Evolutionary conservation across 1,140 invertebrate genomes (phyloP).

Genomic region (Panulirus ornatus): DNA sequence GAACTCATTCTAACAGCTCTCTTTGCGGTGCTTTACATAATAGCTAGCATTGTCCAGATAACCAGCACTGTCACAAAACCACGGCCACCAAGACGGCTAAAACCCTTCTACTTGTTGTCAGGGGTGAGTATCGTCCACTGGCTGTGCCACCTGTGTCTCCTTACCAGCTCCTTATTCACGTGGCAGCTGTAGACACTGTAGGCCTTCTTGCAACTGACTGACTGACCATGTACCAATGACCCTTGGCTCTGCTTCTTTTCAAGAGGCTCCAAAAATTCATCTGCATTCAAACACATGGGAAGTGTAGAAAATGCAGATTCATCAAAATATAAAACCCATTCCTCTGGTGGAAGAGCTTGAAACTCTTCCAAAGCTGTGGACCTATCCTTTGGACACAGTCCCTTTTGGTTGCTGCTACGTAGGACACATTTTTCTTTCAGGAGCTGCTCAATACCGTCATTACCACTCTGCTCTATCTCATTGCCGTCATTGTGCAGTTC

Average conservation of each 20-base stretch:
- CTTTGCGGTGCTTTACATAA: constrained; percentile 75
- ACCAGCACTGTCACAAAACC: constrained; percentile 73
- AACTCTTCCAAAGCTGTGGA: neutral
- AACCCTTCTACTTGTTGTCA: constrained; percentile 74
- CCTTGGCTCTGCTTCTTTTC: neutral
- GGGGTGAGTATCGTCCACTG: constrained; percentile 68
- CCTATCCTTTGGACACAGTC: neutral
- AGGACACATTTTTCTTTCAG: constrained; percentile 80
- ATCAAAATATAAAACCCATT: neutral
- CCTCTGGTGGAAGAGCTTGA: neutral
- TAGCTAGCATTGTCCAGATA: constrained; percentile 75
- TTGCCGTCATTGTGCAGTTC: constrained; percentile 89
- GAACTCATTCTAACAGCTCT: constrained; percentile 75
- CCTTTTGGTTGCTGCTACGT: constrained; percentile 47
- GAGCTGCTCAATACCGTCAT: constrained; percentile 88
- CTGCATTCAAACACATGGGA: neutral
- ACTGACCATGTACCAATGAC: constrained; percentile 45
- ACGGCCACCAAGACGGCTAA: constrained; percentile 69
- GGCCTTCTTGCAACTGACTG: constrained; percentile 49
- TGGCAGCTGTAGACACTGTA: constrained; percentile 3
- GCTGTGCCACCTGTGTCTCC: constrained; percentile 13
- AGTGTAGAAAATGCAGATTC: neutral
- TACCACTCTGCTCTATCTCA: constrained; percentile 85
- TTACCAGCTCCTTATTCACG: neutral
- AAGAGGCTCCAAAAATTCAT: neutral